A percentile compares a stretch with the other conserved stretches of the same genome.
These are phyloP conservation scores for Lepidurus packardi DNA, from an alignment of 1,140 invertebrate species.

Conservation along the genomic window DNA sequence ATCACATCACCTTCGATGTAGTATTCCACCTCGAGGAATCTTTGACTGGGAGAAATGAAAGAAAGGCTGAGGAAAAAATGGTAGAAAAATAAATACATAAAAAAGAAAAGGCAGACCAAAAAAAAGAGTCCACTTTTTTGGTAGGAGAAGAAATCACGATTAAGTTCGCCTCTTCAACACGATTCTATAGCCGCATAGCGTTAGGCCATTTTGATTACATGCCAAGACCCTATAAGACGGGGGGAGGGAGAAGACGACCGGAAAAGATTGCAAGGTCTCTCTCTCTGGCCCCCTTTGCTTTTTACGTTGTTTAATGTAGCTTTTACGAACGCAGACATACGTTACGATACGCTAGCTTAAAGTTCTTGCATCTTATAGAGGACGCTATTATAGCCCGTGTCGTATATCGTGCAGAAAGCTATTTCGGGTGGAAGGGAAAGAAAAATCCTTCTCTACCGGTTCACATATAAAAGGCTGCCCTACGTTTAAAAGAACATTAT, in stretches of 20 bases:
- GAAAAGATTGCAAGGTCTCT: neutral
- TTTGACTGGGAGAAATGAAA: neutral
- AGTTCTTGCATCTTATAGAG: neutral
- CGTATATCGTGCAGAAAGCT: conserved; percentile 21
- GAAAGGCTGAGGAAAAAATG: neutral
- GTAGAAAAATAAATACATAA: neutral
- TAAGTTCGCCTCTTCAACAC: neutral
- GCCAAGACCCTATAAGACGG: neutral
- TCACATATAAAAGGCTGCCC: neutral
- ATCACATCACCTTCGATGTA: too few species aligned
- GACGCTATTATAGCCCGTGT: neutral
- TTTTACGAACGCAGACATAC: conserved; percentile 19
- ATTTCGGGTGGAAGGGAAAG: neutral
- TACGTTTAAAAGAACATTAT: neutral
- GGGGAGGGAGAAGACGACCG: conserved; percentile 17
- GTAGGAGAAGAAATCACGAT: neutral
- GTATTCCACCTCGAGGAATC: too few species aligned
- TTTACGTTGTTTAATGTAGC: conserved; percentile 15
- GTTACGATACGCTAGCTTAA: neutral
- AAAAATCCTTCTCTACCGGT: neutral
- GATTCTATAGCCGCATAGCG: neutral
- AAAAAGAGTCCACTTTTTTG: too few species aligned
- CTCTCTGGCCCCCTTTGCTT: neutral
- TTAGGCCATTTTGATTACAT: conserved; percentile 15
- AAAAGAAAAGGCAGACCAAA: neutral